Base-by-base conservation (phyloP, 2,888 invertebrate species). In the Rhagonycha lutea region DNA sequence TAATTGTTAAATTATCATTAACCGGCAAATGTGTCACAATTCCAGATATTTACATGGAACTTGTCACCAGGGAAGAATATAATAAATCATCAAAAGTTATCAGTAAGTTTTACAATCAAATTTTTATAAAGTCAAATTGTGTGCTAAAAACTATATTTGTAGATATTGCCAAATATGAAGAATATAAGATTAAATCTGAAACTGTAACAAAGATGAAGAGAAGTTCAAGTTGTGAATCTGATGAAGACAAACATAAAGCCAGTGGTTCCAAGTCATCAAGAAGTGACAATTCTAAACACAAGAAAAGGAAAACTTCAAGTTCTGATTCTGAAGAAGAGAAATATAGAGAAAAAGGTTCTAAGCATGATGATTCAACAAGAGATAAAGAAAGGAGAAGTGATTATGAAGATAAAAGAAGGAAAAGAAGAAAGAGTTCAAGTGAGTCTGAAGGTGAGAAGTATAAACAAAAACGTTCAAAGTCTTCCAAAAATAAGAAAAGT, bases 11-110 rank as follows among this genome's bases (percentile, higher is more conserved):
- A 87, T 90, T 95, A 81, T 89, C 94, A 3, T 88, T 95, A 12
- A 92, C 92, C 73, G 92, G 92, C 28, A 89, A 91, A 81, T 91
- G 90, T 3, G 89, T 94, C 78, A 92, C 93, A 24, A 88, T 96
- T 0, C 95, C 93, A 83, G 96, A 97, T 88, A 93, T 93, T 82
- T 91, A 94, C 87, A 91, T 97, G 79, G 91, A 92, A 79, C 91
- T 94, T 0, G 95, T 98, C 2, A 91, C 94, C 0, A 93, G 93
- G 83, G 90, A 93, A 5, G 98, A 98, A 84, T 98, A 91, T 86
- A 90, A 92, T 14, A 93, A 93, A 84, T 94, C 94, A 83, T 93
- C 94, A 0, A 96, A 95, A 91, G 94, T 97, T 82, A 90, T 97
- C 87, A 98, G 97, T 96, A 91, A 93, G 94, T 92, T 63, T 60